These are phyloP conservation scores for Euura lappo DNA, from an alignment of 1,140 invertebrate species.

Conservation along the genomic window DNA sequence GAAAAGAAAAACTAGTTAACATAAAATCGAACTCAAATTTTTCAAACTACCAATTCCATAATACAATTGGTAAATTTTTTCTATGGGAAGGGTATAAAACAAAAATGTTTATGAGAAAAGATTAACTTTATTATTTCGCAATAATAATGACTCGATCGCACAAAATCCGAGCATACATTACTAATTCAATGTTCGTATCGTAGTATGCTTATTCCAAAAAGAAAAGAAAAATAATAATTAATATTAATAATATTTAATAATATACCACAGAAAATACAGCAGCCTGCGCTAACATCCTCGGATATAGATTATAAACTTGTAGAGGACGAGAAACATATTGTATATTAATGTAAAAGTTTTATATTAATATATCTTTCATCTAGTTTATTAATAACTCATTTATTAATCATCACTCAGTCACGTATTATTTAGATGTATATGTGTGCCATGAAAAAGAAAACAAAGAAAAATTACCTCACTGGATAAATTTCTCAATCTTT, in stretches of 20 bases:
- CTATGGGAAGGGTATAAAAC: neutral
- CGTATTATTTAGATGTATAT: neutral
- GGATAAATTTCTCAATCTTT: neutral
- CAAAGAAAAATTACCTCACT: slow-evolving; percentile 4
- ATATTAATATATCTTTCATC: slow-evolving; percentile 1
- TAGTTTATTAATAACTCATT: slow-evolving; percentile 12
- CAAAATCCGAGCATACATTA: neutral
- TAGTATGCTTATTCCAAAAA: neutral
- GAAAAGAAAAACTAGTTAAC: too few relatives aligned
- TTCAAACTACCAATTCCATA: neutral
- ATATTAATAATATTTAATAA: neutral
- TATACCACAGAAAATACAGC: slow-evolving; percentile 10
- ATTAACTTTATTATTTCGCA: neutral
- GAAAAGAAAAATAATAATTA: neutral
- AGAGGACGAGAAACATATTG: neutral
- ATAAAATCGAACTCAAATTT: neutral
- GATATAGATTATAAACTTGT: neutral
- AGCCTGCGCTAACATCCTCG: slow-evolving; percentile 1
- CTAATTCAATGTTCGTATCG: too few relatives aligned
- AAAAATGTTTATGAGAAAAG: neutral
- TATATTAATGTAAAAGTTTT: slow-evolving; percentile 10
- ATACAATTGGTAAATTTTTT: neutral
- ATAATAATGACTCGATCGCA: neutral
- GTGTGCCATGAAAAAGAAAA: neutral
- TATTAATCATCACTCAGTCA: slow-evolving; percentile 18